Percentiles rank a stretch among this genome's conserved stretches.
phyloP scores from a whole-genome alignment of 2,797 vertebrate species.

The Mico argentatus region DNA sequence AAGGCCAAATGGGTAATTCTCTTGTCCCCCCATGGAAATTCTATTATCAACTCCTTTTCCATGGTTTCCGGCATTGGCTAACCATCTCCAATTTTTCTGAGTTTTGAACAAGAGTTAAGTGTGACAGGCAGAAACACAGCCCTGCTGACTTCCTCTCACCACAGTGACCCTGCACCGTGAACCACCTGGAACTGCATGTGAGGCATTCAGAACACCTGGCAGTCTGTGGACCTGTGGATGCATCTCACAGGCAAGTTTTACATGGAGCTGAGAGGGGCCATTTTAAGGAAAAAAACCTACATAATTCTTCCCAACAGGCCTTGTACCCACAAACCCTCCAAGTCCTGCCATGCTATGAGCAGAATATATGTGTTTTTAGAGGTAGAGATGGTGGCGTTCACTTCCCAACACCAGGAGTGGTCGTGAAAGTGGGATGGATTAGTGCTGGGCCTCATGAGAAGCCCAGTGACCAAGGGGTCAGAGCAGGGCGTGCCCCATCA shows the following conservation, averaged over 20 bases:
- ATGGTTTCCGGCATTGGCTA: not conserved
- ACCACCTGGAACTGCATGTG: too few relatives aligned
- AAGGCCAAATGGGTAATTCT: not conserved
- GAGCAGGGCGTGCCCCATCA: slow-evolving; percentile 29
- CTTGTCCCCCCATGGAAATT: not conserved
- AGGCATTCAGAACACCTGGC: not conserved
- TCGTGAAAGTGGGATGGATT: not conserved
- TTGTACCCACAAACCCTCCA: not conserved
- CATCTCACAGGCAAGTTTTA: not conserved
- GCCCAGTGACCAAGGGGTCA: slow-evolving; percentile 52
- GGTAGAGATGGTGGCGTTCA: not conserved
- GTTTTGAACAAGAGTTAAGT: not conserved
- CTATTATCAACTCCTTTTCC: not conserved
- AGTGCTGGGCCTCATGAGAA: slow-evolving; percentile 64
- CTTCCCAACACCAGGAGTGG: slow-evolving; percentile 67
- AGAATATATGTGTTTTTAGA: not conserved
- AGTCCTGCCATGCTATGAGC: not conserved
- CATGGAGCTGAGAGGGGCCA: not conserved
- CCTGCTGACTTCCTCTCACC: not conserved
- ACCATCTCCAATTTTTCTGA: not conserved
- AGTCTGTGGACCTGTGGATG: not conserved
- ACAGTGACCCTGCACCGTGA: not conserved
- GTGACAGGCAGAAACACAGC: not conserved
- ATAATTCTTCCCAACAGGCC: not conserved
- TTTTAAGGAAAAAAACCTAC: not conserved